Conservation (phyloP, 2,797 vertebrate genomes). For the Bovichtus diacanthus region DNA sequence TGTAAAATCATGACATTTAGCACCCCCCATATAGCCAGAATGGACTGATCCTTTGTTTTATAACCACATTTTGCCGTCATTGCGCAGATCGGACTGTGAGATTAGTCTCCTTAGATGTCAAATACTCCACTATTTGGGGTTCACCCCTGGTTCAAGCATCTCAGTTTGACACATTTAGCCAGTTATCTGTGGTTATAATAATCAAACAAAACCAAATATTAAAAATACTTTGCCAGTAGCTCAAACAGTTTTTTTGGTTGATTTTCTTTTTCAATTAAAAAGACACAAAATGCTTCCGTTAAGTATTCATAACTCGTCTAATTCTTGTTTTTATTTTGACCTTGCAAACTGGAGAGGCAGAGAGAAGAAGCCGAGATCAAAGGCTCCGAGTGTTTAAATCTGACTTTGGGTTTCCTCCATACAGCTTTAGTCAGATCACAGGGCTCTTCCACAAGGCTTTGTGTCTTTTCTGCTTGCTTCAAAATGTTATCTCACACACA, state of each 20-base stretch:
- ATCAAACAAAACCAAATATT: neutral
- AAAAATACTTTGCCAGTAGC: neutral
- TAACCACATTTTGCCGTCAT: too few relatives aligned
- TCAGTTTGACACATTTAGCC: neutral
- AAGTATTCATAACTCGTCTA: slow-evolving; percentile 14
- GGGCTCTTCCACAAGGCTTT: slow-evolving; percentile 38
- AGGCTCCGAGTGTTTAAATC: slow-evolving; percentile 38
- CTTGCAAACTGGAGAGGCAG: slow-evolving; percentile 43
- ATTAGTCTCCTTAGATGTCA: too few relatives aligned
- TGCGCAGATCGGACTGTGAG: too few relatives aligned
- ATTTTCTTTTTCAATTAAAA: neutral
- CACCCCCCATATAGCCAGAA: too few relatives aligned
- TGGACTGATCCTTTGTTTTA: too few relatives aligned
- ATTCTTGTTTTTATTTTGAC: slow-evolving; percentile 41
- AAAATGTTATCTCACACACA: slow-evolving; percentile 53
- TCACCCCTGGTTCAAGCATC: too few relatives aligned
- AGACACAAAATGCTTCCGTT: neutral
- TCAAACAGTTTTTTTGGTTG: neutral
- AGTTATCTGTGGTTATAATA: neutral
- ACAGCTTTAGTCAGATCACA: slow-evolving; percentile 56
- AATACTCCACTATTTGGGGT: too few relatives aligned
- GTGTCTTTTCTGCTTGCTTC: slow-evolving; percentile 48
- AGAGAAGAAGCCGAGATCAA: slow-evolving; percentile 36
- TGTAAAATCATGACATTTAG: too few relatives aligned
- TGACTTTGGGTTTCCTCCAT: slow-evolving; percentile 52